Base-by-base conservation (phyloP, 2,888 invertebrate genomes). In the Parnassius mnemosyne region DNA sequence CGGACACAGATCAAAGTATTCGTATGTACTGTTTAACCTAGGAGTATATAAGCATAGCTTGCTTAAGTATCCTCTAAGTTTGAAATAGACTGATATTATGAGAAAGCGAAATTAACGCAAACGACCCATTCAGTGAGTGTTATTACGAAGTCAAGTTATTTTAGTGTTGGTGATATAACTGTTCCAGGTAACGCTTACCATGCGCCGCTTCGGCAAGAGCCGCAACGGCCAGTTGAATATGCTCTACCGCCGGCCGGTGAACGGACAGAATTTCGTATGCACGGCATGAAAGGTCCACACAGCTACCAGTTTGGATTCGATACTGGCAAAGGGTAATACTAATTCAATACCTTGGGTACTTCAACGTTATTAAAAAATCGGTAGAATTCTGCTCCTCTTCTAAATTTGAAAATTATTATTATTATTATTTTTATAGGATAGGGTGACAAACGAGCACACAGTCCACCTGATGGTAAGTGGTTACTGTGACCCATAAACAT, bases 251-350 rank as follows among this genome's bases (percentile, higher is more conserved):
- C 85, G 10, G 81, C 87, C 10, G 88, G 85, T n/a, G 90, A 89
- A 50, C 77, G 95, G 63, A 92, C 95, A 5, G 94, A 95, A 78
- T 97, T 96, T 90, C 95, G 96, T 77, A 94, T 96, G 91, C 95
- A 95, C 73, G 96, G 96, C 67, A 95, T 96, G 86, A 94, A 95
- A 70, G 96, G 96, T 53, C 96, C 96, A 0, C 93, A 95, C 77
- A 95, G 95, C 69, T 96, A 96, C 82, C 94, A 96, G 83, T 96
- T 96, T 83, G 96, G 97, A 74, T 96, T 93, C 81, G 96, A 96
- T 79, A 96, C 96, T 57, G 96, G 96, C 74, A 94, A 94, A 87
- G 96, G 96, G 96, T 96, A 90, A 92, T 42, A 34, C 34, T 34
- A 3, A 7, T 34, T 34, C 7, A 34, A 34, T 34, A 34, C 34